Evolutionary conservation across 2,888 invertebrate species (phyloP).

Genomic region (Linnaemya tessellans): DNA sequence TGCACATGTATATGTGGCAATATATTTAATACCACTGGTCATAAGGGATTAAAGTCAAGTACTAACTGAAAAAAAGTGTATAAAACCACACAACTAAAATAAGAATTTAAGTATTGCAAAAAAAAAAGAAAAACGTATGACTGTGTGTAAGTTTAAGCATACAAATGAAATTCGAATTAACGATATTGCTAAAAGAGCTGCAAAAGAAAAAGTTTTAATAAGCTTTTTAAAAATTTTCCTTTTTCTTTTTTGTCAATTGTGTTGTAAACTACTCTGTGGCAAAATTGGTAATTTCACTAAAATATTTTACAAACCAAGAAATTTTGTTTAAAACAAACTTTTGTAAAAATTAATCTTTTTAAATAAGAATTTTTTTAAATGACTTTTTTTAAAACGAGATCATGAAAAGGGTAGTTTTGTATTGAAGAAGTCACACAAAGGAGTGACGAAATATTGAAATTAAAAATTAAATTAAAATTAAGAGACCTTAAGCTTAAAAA

Average conservation of each 20-base stretch:
- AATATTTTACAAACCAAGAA: neutral
- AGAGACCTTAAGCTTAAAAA: too few relatives aligned
- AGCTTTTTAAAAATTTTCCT: constrained; percentile 29
- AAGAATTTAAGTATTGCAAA: constrained; percentile 63
- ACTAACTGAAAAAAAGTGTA: constrained; percentile 33
- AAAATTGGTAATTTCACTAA: neutral
- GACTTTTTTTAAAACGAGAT: neutral
- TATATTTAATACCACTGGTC: constrained; percentile 59
- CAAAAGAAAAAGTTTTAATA: constrained; percentile 61
- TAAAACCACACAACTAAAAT: constrained; percentile 58
- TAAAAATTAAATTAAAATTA: too few relatives aligned
- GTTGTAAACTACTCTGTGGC: neutral
- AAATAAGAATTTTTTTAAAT: neutral
- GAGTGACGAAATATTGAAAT: too few relatives aligned
- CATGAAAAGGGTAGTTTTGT: neutral
- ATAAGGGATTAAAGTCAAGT: constrained; percentile 68
- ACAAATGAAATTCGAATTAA: constrained; percentile 41
- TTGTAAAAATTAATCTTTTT: neutral
- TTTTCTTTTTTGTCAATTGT: neutral
- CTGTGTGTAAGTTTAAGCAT: constrained; percentile 39
- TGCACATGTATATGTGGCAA: constrained; percentile 22
- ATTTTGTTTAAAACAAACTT: neutral
- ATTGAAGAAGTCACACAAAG: too few relatives aligned
- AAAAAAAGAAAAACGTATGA: neutral
- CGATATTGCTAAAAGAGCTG: constrained; percentile 44